A percentile compares a stretch with the other conserved stretches of the same genome.
phyloP scores from a whole-genome alignment of 2,797 vertebrate species.

The Sebastes umbrosus region DNA sequence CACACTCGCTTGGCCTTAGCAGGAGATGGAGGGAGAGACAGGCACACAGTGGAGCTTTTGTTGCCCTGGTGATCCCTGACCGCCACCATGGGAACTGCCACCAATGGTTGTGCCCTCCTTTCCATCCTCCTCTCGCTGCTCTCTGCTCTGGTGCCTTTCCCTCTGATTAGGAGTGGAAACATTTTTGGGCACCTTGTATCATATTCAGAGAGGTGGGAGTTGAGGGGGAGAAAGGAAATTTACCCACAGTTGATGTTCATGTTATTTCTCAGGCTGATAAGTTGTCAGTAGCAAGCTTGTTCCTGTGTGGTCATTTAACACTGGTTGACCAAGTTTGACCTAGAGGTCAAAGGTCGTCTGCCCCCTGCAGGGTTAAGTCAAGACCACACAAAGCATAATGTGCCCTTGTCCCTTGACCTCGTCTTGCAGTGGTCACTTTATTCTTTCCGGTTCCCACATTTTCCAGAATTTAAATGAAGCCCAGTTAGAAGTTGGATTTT shows the following conservation, averaged over 20 bases:
- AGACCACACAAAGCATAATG: slow-evolving; percentile 6
- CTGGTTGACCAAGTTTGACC: slow-evolving; percentile 28
- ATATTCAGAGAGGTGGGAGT: slow-evolving; percentile 3
- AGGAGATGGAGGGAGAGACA: slow-evolving; percentile 28
- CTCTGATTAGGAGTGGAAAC: slow-evolving; percentile 29
- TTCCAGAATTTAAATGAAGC: slow-evolving; percentile 5
- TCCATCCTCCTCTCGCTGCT: neutral
- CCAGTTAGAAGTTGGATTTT: neutral
- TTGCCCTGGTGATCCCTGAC: slow-evolving; percentile 39
- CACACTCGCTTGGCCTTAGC: slow-evolving; percentile 17
- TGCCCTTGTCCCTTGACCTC: slow-evolving; percentile 24
- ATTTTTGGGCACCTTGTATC: neutral
- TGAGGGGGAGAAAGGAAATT: neutral
- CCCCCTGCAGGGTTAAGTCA: slow-evolving; percentile 6
- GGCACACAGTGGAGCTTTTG: slow-evolving; percentile 54
- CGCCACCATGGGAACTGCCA: slow-evolving; percentile 38
- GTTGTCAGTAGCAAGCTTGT: neutral
- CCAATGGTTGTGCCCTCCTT: neutral
- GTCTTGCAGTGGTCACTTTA: slow-evolving; percentile 3
- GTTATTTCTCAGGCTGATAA: slow-evolving; percentile 4
- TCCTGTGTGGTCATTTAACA: slow-evolving; percentile 42
- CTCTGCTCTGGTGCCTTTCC: slow-evolving; percentile 22
- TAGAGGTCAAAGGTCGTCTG: slow-evolving; percentile 24
- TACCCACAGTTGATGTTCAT: neutral
- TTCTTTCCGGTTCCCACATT: slow-evolving; percentile 8